A percentile compares a stretch with the other conserved stretches of the same genome.
phyloP scores from a whole-genome alignment of 2,797 vertebrate genomes.

The Huso huso region DNA sequence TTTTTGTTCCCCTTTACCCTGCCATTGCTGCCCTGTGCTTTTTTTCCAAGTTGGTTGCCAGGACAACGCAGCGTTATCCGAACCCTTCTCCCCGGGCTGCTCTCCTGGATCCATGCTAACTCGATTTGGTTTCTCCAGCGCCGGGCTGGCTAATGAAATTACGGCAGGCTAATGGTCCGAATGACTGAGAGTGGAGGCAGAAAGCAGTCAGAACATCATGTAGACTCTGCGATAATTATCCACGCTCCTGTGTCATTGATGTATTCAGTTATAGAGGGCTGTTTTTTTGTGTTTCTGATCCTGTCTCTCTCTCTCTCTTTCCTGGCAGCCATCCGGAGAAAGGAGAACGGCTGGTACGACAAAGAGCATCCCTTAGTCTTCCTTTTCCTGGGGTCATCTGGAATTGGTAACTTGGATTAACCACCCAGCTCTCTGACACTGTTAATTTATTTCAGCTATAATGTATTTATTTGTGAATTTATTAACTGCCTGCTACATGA shows the following conservation, averaged over 20 bases:
- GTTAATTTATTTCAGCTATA: too few species aligned
- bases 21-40: constrained; percentile 1
- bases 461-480: too few species aligned
- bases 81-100: constrained; percentile 70
- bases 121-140: constrained; percentile 89
- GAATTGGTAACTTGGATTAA: constrained; percentile 73
- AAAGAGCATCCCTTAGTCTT: constrained; percentile 96
- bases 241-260: constrained; percentile 65
- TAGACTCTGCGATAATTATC: constrained; percentile 78
- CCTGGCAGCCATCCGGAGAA: constrained; percentile 82
- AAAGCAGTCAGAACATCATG: constrained; percentile 66
- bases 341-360: constrained; percentile 96
- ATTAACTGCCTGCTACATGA: too few species aligned
- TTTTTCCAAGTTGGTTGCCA: constrained; percentile 15
- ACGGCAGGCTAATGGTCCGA: constrained; percentile 87
- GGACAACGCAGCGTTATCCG: constrained; percentile 46
- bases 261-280: constrained; percentile 40
- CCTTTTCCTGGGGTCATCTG: constrained; percentile 92
- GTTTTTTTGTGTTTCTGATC: constrained; percentile 36
- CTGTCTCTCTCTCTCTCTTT: constrained; percentile 45
- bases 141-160: constrained; percentile 93
- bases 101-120: constrained; percentile 96
- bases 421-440: too few species aligned
- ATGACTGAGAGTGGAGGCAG: constrained; percentile 65
- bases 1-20: constrained; percentile 26